Evolutionary conservation across 2,797 vertebrate species (phyloP), one percentile per base, ranked within the genome.

Genomic region (Poecile montanus): DNA sequence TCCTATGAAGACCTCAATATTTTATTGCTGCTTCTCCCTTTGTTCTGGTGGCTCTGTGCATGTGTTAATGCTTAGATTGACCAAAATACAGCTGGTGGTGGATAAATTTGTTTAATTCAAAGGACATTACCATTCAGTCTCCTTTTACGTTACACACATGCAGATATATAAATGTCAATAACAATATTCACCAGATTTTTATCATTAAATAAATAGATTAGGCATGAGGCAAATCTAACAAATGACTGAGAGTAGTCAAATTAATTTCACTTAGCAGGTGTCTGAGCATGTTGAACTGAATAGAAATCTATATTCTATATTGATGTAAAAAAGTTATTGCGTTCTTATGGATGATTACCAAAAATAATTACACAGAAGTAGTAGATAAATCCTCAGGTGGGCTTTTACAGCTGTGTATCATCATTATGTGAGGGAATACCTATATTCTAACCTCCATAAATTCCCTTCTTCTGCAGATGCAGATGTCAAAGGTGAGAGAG

Each of bases 301-400:
- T 32, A 83, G n/a, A 65, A 92, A 91, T 70, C 68, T 66, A 62
- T 77, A 91, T 71, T 91, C 77, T 65, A 42, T 92, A 74, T n/a
- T 74, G 38, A 93, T 74, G 54, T 88, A 90, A 42, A 94, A 96
- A 97, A 51, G 47, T 88, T 88, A 40, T 29, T 89, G 1, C 95
- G 86, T 86, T 95, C 73, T 48, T 94, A 94, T 18, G 65, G n/a
- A 85, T 68, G 70, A 77, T 83, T 95, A 79, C 78, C 70, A 92
- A 95, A 97, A 97, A 97, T 56, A 87, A 77, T 65, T 90, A 84
- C 72, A 51, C 70, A 95, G 78, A 91, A 91, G 71, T 51, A 87
- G 32, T 18, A 86, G 65, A 77, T 58, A 79, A 89, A 93, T 87
- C 84, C 38, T 88, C 85, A 79, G 27, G 30, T 60, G 48, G 48